Evolutionary conservation across 2,797 vertebrate species (phyloP).

Genomic region (Sciurus vulgaris): DNA sequence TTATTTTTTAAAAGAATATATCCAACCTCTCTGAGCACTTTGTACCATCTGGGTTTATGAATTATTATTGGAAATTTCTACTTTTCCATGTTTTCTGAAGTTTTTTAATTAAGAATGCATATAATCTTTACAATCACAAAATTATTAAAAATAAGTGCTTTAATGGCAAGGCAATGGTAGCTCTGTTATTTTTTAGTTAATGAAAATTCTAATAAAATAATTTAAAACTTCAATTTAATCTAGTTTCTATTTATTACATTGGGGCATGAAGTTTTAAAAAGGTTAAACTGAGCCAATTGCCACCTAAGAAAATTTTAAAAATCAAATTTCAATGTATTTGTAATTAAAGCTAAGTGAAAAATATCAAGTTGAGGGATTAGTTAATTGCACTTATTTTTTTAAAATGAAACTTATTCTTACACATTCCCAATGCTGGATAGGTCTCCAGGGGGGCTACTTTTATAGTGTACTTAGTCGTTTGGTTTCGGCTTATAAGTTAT

Average conservation of each 20-base stretch:
- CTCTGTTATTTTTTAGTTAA: background rate
- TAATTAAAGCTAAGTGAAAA: slow-evolving; percentile 41
- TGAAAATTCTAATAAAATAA: slow-evolving; percentile 36
- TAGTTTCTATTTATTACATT: slow-evolving; percentile 29
- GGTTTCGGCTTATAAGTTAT: slow-evolving; percentile 81
- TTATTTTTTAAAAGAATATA: background rate
- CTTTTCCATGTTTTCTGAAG: background rate
- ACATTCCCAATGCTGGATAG: background rate
- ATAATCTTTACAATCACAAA: slow-evolving; percentile 10
- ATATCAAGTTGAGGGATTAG: background rate
- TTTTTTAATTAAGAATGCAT: slow-evolving; percentile 2
- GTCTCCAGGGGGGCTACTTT: slow-evolving; percentile 41
- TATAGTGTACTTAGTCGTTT: slow-evolving; percentile 77
- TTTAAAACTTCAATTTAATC: background rate
- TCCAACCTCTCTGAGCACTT: background rate
- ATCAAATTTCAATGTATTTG: slow-evolving; percentile 18
- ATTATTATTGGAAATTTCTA: slow-evolving; percentile 53
- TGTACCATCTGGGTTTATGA: background rate
- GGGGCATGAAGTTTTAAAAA: slow-evolving; percentile 22
- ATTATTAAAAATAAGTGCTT: slow-evolving; percentile 53
- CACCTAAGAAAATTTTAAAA: background rate
- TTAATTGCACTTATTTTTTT: background rate
- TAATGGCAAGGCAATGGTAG: background rate
- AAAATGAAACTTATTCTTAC: background rate
- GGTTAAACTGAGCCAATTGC: background rate